Conservation (phyloP, 2,797 vertebrate species). For the Hipposideros larvatus region DNA sequence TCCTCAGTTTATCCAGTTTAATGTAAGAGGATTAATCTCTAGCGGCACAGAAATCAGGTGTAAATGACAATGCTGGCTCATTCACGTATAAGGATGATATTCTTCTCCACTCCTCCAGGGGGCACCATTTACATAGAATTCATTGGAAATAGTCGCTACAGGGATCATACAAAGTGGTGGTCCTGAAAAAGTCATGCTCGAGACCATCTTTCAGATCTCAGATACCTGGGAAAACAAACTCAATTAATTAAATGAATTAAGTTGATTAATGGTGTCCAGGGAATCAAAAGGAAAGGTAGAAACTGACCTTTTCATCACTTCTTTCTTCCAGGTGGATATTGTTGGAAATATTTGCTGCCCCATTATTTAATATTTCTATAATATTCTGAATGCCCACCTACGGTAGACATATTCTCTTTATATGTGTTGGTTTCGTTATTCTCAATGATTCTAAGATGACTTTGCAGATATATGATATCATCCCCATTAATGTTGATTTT, state of each 20-base stretch:
- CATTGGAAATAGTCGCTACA: neutral
- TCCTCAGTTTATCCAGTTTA: neutral
- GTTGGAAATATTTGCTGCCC: neutral
- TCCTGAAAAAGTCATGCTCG: neutral
- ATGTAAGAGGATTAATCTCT: neutral
- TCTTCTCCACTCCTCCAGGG: conserved; percentile 44
- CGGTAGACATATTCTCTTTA: neutral
- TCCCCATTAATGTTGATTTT: neutral
- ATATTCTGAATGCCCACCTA: neutral
- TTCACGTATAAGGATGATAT: neutral
- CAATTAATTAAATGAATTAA: neutral
- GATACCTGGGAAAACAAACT: neutral
- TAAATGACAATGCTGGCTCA: neutral
- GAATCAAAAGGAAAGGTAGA: neutral
- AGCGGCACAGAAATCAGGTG: neutral
- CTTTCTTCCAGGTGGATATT: neutral
- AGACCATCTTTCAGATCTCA: neutral
- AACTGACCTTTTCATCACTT: neutral
- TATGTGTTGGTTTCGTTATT: neutral
- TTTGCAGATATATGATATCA: neutral
- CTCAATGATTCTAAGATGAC: neutral
- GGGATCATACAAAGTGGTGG: neutral
- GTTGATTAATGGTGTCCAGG: neutral
- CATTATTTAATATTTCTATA: neutral
- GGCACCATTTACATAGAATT: conserved; percentile 47